Evolutionary conservation across 1,140 invertebrate species (phyloP), one percentile per base, ranked within the genome.

Genomic region (Neodiprion virginianus): DNA sequence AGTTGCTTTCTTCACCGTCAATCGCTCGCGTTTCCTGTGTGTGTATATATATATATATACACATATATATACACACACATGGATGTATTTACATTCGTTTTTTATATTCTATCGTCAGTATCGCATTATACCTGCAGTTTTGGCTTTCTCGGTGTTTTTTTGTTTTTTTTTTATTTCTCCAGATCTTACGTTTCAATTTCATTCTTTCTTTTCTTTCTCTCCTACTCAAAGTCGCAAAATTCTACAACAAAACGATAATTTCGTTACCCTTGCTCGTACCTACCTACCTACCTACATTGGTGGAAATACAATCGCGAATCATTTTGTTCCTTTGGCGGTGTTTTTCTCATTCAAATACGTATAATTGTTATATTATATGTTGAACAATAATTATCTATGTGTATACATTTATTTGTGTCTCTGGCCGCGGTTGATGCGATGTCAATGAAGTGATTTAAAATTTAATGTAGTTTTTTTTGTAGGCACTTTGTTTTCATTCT

Each of bases 151-250:
- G n/a, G n/a, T 47, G 17, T 47, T 70, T 8, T 48, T 9, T 47
- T 73, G 11, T 40, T 48, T 73, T 66, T 28, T 49, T 47, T 65
- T 53, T 21, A 21, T 21, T 21, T 21, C 17, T 21, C 17, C 17
- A 21, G 17, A 21, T 21, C 28, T 5, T 40, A 5, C 5, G 28
- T 40, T 40, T 40, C 28, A 40, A 40, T 40, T 40, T 40, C 67
- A 53, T 48, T 71, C 1, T 40, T 70, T 67, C 28, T 53, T 75
- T 50, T 23, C 48, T 68, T 72, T 75, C 65, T 69, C 50, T 70
- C 72, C 50, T 69, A 23, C 10, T 73, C 61, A 17, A 67, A 48
- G 28, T 73, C 14, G 17, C 21, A n/a, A 5, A 48, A 48, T 73
- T 3, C 40, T 47, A 28, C 28, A 48, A 68, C n/a, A 68, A 4